Percentiles rank a stretch among this genome's conserved stretches.
Evolutionary conservation across 2,888 invertebrate genomes (phyloP).

Genomic region (Dorcus hopei): DNA sequence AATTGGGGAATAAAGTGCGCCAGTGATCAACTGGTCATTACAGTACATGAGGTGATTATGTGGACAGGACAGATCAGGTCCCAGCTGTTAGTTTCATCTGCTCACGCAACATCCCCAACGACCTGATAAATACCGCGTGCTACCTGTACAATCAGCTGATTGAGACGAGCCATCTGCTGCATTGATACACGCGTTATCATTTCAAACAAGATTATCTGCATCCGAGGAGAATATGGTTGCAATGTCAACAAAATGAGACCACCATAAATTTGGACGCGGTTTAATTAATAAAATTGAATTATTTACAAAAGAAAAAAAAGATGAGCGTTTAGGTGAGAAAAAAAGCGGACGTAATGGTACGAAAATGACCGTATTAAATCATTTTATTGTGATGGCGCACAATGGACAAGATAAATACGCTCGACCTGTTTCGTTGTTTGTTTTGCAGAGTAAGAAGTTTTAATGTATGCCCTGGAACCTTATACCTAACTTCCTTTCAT

Average conservation of each 20-base stretch:
- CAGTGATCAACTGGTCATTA: constrained; percentile 19
- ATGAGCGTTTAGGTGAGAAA: no score
- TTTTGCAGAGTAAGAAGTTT: neutral
- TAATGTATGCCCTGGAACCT: no score
- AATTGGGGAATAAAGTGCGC: no score
- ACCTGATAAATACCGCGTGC: constrained; percentile 18
- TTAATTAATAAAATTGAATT: no score
- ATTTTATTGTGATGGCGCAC: neutral
- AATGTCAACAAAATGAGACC: no score
- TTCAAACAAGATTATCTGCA: neutral
- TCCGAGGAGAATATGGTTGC: no score
- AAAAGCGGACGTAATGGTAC: no score
- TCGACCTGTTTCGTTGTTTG: neutral
- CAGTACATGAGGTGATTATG: constrained; percentile 26
- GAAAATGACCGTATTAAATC: neutral
- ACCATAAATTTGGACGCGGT: no score
- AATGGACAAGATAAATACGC: neutral
- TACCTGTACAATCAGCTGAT: constrained; percentile 5
- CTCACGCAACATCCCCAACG: constrained; percentile 30
- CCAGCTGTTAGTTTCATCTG: constrained; percentile 33
- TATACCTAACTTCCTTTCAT: constrained; percentile 16
- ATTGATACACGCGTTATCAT: neutral
- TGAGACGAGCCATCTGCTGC: neutral
- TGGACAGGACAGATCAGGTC: constrained; percentile 23
- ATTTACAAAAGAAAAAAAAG: no score